Conservation (phyloP, 2,888 invertebrate species). For the Hirtodrosophila duncani region DNA sequence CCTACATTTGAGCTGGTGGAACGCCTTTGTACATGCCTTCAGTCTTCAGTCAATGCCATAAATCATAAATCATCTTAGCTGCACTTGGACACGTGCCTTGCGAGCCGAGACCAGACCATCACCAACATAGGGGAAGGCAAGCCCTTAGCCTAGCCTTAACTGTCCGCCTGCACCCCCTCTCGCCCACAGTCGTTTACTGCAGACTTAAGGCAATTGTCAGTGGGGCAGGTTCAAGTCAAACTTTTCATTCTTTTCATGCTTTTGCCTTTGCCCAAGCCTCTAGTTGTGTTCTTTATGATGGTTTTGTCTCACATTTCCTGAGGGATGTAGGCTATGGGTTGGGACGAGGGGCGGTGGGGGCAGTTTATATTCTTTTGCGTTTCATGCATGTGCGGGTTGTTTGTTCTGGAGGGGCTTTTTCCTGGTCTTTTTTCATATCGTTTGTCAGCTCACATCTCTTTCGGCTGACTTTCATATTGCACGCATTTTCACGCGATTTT, state of each 20-base stretch:
- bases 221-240: constrained; percentile 65
- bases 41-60: constrained; percentile 63
- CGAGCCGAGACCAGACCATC: background rate
- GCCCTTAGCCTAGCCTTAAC: constrained; percentile 35
- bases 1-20: constrained; percentile 7
- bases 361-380: constrained; percentile 6
- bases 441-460: background rate
- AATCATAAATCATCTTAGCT: constrained; percentile 60
- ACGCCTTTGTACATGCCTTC: constrained; percentile 50
- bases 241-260: too few species aligned
- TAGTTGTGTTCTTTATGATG: constrained; percentile 45
- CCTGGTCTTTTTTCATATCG: constrained; percentile 9
- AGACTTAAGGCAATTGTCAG: constrained; percentile 67
- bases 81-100: constrained; percentile 66
- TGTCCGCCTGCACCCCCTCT: background rate
- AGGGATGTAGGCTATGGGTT: background rate
- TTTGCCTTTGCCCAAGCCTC: constrained; percentile 13
- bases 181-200: background rate
- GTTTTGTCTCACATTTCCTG: constrained; percentile 31
- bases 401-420: background rate
- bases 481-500: constrained; percentile 69
- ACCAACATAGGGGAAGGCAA: constrained; percentile 26
- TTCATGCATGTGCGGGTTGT: constrained; percentile 36
- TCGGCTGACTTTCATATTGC: constrained; percentile 49
- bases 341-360: background rate